Base-by-base conservation (phyloP, 2,888 invertebrate species). In the Synanthedon tipuliformis region DNA sequence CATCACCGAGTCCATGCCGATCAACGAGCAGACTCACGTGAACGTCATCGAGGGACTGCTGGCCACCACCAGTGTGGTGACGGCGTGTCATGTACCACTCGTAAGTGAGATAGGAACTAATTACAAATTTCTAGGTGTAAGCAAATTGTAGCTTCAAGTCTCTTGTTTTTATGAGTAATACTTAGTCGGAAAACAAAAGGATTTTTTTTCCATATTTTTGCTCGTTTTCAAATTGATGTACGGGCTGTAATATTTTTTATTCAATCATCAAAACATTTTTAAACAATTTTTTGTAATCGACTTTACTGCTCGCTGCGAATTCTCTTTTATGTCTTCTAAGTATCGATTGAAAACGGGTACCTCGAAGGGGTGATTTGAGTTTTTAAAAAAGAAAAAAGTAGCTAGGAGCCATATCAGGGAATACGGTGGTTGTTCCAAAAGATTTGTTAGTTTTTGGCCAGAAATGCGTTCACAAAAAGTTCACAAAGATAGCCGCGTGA, bases 61-160 rank as follows among this genome's bases (percentile, higher is more conserved):
- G 52, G 92, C 93, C 60, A 94, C 94, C 88, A 95, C 95, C 1
- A 95, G 95, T 53, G 91, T 96, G 52, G 92, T 96, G 55, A 96
- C 96, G 3, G 91, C 93, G 1, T 71, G 75, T 51, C 74, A 75
- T 55, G 62, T 61, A 41, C 69, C 77, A 0, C 34, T 59, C 65
- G 81, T 81, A 58, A 70, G 73, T n/a, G n/a, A n/a, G n/a, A n/a
- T n/a, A n/a, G n/a, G n/a, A n/a, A n/a, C n/a, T n/a, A n/a, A n/a
- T n/a, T n/a, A n/a, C n/a, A n/a, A n/a, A n/a, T n/a, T n/a, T n/a
- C n/a, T n/a, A n/a, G n/a, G n/a, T n/a, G n/a, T n/a, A n/a, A n/a
- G n/a, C n/a, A n/a, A n/a, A n/a, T n/a, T n/a, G n/a, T n/a, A n/a
- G n/a, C n/a, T n/a, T n/a, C n/a, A n/a, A n/a, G n/a, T n/a, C n/a